Percentiles rank a stretch among this genome's conserved stretches.
phyloP scores from a whole-genome alignment of 2,113 vertebrate species.

The Plestiodon gilberti region DNA sequence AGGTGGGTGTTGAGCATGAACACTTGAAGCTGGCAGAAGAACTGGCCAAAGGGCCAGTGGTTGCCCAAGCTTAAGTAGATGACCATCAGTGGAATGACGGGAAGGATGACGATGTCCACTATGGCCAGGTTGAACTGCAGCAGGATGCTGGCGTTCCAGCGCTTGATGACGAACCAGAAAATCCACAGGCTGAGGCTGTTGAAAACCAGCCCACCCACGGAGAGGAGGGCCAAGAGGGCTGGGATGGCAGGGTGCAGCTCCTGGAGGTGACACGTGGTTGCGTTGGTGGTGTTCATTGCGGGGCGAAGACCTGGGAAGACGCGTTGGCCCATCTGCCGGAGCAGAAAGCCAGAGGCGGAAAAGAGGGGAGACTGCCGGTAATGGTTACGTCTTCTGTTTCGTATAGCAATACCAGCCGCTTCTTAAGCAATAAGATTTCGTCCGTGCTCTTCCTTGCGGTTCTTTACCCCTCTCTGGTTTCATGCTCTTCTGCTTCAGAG shows the following conservation, averaged over 20 bases:
- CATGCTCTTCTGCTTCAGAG: too few species aligned
- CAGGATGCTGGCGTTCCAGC: slow-evolving; percentile 71
- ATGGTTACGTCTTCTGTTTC: too few species aligned
- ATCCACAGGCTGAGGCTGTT: slow-evolving; percentile 73
- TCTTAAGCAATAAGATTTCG: too few species aligned
- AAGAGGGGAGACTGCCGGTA: background rate
- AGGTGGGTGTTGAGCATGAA: slow-evolving; percentile 69
- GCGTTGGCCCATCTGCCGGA: background rate
- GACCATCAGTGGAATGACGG: slow-evolving; percentile 67
- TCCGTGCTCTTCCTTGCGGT: background rate
- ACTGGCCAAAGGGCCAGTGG: slow-evolving; percentile 71
- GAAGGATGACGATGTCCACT: slow-evolving; percentile 70
- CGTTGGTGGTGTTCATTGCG: background rate
- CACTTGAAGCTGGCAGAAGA: slow-evolving; percentile 73
- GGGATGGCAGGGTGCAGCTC: slow-evolving; percentile 25
- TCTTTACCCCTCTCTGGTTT: background rate
- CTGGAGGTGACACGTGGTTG: background rate
- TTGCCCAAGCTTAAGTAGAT: slow-evolving; percentile 55
- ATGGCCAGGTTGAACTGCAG: slow-evolving; percentile 79
- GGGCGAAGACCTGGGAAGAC: background rate
- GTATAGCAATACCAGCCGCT: too few species aligned
- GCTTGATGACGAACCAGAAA: slow-evolving; percentile 69
- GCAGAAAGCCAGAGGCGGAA: background rate
- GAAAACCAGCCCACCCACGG: slow-evolving; percentile 69
- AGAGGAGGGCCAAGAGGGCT: slow-evolving; percentile 69